phyloP scores from a whole-genome alignment of 2,888 invertebrate genomes.

The Chelonus formosanus region DNA sequence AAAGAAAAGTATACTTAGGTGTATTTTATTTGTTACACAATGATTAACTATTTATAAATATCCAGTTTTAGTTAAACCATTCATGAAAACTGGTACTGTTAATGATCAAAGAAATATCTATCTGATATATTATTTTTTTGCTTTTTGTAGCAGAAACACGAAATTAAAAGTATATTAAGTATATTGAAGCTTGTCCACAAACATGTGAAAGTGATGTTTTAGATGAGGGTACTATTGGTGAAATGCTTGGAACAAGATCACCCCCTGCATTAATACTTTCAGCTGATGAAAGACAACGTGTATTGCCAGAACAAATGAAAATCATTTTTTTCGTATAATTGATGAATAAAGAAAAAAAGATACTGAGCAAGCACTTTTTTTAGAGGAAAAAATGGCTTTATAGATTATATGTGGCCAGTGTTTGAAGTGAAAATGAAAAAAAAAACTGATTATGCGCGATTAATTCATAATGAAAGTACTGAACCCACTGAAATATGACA shows the following conservation, averaged over 20 bases:
- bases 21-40: constrained; percentile 94
- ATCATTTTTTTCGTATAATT: constrained; percentile 84
- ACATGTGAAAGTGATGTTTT: constrained; percentile 75
- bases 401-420: constrained; percentile 75
- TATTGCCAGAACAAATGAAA: constrained; percentile 79
- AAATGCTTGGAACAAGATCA: constrained; percentile 52
- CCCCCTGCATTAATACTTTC: constrained; percentile 61
- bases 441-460: constrained; percentile 75
- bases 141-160: constrained; percentile 85
- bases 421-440: constrained; percentile 59
- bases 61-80: constrained; percentile 88
- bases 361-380: constrained; percentile 81
- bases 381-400: constrained; percentile 89
- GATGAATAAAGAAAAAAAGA: constrained; percentile 89
- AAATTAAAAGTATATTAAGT: constrained; percentile 92
- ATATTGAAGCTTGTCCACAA: constrained; percentile 86
- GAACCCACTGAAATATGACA: constrained; percentile 85
- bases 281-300: constrained; percentile 82
- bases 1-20: constrained; percentile 95
- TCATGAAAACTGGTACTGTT: constrained; percentile 88
- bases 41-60: constrained; percentile 95
- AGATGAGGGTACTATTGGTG: constrained; percentile 46
- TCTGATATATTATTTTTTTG: constrained; percentile 92
- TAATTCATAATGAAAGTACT: constrained; percentile 77
- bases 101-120: constrained; percentile 82